Evolutionary conservation across 1,140 invertebrate genomes (phyloP), one percentile per base, ranked within the genome.

Genomic region (Reticulitermes speratus): DNA sequence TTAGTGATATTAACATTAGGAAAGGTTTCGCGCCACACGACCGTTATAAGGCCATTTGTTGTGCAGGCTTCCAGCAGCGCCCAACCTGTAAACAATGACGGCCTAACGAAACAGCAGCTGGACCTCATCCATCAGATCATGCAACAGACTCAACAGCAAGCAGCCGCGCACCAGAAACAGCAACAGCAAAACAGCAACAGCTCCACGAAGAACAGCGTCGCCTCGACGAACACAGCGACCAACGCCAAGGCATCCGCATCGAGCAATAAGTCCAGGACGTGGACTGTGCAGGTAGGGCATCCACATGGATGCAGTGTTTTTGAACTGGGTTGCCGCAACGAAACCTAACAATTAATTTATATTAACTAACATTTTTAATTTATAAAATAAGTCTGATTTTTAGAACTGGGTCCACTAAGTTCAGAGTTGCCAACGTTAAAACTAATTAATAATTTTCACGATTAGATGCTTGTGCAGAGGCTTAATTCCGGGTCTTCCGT

Each of bases 91-190:
- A 92, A 91, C 87, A 94, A 94, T 89, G 94, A 95, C 88, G 94
- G 94, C 52, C 90, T 95, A 83, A 95, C 95, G 21, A 94, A 95
- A 88, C 94, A 95, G 88, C 95, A 95, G 90, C 92, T 95, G 88
- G 95, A 96, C 91, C 93, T 95, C 88, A 96, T 96, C 88, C 95
- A 95, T 90, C 95, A 96, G 90, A 95, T 96, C 87, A 96, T 96
- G 94, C 95, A 95, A 88, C 95, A 95, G 89, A 95, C 94, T 25
- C 94, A 93, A 88, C 93, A 93, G 88, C 91, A 88, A 89, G 89
- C 88, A 85, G 89, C 87, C 86, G 89, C 84, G 85, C 88, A 87
- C 84, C 89, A 84, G 88, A 88, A 85, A 84, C n/a, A 88, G 69
- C 82, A 88, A 85, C 85, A 87, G 65, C 30, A 86, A 55, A 23